Evolutionary conservation across 1,140 invertebrate species (phyloP).

Genomic region (Aplysia californica): DNA sequence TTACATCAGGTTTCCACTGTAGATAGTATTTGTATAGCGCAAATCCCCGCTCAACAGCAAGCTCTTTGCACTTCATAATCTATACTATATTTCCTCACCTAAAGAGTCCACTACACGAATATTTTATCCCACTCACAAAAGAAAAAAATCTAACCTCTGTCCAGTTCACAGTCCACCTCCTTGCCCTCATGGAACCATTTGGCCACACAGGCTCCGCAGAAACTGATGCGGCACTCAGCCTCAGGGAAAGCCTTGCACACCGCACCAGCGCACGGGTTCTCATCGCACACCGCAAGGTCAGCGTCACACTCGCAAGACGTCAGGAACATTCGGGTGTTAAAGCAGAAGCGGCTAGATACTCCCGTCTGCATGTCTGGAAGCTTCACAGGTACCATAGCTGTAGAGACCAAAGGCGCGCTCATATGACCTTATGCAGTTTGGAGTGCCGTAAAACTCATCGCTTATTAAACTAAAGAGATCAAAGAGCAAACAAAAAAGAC

Average conservation of each 20-base stretch:
- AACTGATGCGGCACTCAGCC: conserved; percentile 46
- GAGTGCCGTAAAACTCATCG: neutral
- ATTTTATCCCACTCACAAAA: too few relatives aligned
- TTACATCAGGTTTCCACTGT: too few relatives aligned
- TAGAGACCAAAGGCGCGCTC: too few relatives aligned
- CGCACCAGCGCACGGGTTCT: conserved; percentile 46
- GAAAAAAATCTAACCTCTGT: conserved; percentile 45
- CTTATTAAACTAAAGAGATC: neutral
- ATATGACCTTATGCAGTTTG: too few relatives aligned
- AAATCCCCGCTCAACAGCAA: too few relatives aligned
- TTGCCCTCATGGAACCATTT: conserved; percentile 44
- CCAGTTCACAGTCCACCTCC: conserved; percentile 45
- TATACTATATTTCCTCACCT: too few relatives aligned
- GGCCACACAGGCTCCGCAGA: conserved; percentile 49
- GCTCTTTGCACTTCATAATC: too few relatives aligned
- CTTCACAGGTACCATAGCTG: conserved; percentile 42
- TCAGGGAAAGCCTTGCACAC: conserved; percentile 52
- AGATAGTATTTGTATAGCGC: too few relatives aligned
- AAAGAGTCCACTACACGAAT: too few relatives aligned
- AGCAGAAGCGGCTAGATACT: conserved; percentile 47
- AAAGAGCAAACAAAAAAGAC: too few relatives aligned
- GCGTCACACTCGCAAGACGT: conserved; percentile 45
- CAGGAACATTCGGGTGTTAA: conserved; percentile 47
- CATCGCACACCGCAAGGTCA: conserved; percentile 36
- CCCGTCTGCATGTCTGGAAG: conserved; percentile 28